phyloP scores from a whole-genome alignment of 2,113 vertebrate species.

The Clarias batrachus region DNA sequence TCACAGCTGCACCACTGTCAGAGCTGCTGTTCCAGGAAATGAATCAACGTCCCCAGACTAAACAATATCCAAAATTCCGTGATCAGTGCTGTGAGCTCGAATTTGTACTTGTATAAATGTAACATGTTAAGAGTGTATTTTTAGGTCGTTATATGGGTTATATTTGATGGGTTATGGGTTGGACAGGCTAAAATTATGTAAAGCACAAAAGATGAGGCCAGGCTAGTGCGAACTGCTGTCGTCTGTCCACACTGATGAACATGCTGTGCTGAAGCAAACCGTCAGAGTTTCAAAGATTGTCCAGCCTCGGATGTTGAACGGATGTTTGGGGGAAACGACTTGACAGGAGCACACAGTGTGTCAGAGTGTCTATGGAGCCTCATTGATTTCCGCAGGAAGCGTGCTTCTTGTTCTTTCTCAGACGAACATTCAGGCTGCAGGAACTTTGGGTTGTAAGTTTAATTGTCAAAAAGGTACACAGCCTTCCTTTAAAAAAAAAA shows the following conservation, averaged over 20 bases:
- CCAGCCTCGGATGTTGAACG: conserved; percentile 18
- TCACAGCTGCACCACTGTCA: neutral
- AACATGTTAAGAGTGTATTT: neutral
- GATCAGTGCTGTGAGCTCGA: neutral
- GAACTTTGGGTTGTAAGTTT: neutral
- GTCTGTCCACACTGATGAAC: neutral
- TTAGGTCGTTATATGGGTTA: neutral
- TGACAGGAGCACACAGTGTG: conserved; percentile 40
- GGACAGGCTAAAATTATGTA: neutral
- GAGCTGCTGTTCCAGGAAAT: neutral
- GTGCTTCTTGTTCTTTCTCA: neutral
- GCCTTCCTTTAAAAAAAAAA: neutral
- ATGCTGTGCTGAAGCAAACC: neutral
- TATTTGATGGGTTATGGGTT: too few species aligned
- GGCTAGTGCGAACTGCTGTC: neutral
- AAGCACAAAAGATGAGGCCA: neutral
- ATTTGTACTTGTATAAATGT: neutral
- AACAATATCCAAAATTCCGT: neutral
- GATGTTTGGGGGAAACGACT: conserved; percentile 44
- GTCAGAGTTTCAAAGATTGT: conserved; percentile 12
- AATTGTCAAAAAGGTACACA: neutral
- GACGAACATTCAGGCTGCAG: neutral
- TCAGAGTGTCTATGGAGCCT: conserved; percentile 21
- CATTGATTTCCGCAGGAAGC: conserved; percentile 46
- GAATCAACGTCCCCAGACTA: neutral